Percentiles rank a stretch among this genome's conserved stretches.
These are phyloP conservation scores for Zeugodacus cucurbitae DNA, from an alignment of 1,140 invertebrate genomes.

Conservation along the genomic window DNA sequence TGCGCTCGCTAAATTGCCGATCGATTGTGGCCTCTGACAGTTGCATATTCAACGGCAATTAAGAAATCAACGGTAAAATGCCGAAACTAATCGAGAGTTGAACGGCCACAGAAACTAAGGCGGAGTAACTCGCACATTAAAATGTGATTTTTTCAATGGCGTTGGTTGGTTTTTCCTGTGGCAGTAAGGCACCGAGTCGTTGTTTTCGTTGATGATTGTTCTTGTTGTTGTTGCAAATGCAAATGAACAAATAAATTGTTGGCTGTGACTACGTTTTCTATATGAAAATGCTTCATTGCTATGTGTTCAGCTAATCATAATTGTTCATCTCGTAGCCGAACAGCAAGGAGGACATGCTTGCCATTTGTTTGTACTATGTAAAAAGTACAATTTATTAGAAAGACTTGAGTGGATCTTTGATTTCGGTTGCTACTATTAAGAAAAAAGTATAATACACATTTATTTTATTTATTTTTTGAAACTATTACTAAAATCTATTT, in stretches of 20 bases:
- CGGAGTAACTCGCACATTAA: no score
- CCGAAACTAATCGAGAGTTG: conserved; percentile 32
- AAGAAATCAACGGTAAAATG: conserved; percentile 37
- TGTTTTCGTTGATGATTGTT: background rate
- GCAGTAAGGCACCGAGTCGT: background rate
- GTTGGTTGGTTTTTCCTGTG: background rate
- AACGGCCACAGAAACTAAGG: background rate
- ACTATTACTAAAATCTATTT: no score
- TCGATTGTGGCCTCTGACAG: background rate
- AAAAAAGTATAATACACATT: no score
- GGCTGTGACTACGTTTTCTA: background rate
- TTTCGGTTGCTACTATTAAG: no score
- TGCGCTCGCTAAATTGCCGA: background rate
- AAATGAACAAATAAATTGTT: conserved; percentile 27
- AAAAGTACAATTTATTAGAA: background rate
- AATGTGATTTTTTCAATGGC: no score
- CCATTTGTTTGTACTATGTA: no score
- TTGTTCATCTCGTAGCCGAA: conserved; percentile 4
- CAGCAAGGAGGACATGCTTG: background rate
- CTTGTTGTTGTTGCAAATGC: background rate
- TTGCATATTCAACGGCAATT: conserved; percentile 25
- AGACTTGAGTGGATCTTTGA: no score
- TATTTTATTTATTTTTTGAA: no score
- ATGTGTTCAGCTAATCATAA: background rate
- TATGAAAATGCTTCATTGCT: background rate